phyloP scores from a whole-genome alignment of 1,140 invertebrate species.

The Plutomurus gul region DNA sequence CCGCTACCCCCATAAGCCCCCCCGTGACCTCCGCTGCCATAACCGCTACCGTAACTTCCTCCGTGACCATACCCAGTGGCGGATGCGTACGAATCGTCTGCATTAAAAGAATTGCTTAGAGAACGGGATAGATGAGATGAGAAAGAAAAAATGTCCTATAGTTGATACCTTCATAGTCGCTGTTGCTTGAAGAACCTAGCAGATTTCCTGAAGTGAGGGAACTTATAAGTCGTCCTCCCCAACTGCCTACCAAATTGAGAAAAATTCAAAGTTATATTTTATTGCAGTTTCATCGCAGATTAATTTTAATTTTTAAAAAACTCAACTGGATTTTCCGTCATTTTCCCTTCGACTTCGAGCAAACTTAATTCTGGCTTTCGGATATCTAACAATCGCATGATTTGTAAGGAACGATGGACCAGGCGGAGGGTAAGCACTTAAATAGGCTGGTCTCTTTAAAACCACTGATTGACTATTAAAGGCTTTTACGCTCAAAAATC shows the following conservation, averaged over 20 bases:
- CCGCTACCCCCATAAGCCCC: background rate
- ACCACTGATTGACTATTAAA: background rate
- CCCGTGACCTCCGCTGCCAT: background rate
- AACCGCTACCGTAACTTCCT: background rate
- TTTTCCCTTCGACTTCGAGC: background rate
- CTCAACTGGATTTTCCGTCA: background rate
- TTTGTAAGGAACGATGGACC: background rate
- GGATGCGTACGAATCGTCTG: background rate
- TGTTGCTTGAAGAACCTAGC: background rate
- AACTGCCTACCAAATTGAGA: background rate
- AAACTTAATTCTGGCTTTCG: background rate
- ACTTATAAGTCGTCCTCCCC: background rate
- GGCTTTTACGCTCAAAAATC: background rate
- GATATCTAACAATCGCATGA: background rate
- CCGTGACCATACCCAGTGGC: background rate
- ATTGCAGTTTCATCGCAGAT: background rate
- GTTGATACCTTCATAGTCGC: background rate
- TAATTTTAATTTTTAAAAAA: background rate
- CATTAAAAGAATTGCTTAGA: background rate
- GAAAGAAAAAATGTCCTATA: background rate
- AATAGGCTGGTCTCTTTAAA: background rate
- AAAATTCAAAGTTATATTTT: background rate
- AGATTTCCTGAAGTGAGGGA: background rate
- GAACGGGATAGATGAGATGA: too few relatives aligned
- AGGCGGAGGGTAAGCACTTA: background rate